Base-by-base conservation (phyloP, 2,113 vertebrate genomes). In the Axis porcinus region DNA sequence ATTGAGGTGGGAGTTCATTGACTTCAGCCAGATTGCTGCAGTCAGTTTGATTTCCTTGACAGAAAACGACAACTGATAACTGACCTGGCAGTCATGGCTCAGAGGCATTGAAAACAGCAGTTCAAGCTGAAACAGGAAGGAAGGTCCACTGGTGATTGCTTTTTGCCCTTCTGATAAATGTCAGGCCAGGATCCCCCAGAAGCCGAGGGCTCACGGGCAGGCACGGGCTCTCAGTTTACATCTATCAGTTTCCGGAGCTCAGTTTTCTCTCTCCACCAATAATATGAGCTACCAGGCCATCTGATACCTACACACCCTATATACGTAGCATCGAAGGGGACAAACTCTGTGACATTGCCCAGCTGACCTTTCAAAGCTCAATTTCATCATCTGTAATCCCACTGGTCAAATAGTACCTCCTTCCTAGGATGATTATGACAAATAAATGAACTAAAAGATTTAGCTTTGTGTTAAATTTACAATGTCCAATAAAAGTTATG, bases 21-120 rank as follows among this genome's bases (percentile, higher is more conserved):
- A 57, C 57, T 86, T 94, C 70, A 86, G 55, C 78, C 14, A 79
- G 88, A 97, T 30, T n/a, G 11, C 54, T 54, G 30, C 2, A 36
- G 76, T 88, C 74, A 57, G 67, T 76, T 36, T 92, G 78, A 97
- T 54, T 96, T 95, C 52, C 79, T 87, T 81, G 58, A 92, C 64
- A 55, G 85, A 76, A 94, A 95, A 93, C 8, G 28, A 76, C 64
- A 70, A 23, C 45, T 60, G 13, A 30, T 95, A 58, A 89, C 28
- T 78, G 43, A 87, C 36, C 23, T 5, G 8, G 54, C 40, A 33
- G 36, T 67, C 15, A 7, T 0, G 0, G 6, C 43, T 91, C 60
- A 4, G 45, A 74, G n/a, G 1, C 47, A 5, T 1, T 2, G 28
- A 36, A 81, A 60, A 36, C 36, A 82, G 50, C 83, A 33, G 15